Evolutionary conservation across 2,888 invertebrate species (phyloP).

Genomic region (Trisateles emortualis): DNA sequence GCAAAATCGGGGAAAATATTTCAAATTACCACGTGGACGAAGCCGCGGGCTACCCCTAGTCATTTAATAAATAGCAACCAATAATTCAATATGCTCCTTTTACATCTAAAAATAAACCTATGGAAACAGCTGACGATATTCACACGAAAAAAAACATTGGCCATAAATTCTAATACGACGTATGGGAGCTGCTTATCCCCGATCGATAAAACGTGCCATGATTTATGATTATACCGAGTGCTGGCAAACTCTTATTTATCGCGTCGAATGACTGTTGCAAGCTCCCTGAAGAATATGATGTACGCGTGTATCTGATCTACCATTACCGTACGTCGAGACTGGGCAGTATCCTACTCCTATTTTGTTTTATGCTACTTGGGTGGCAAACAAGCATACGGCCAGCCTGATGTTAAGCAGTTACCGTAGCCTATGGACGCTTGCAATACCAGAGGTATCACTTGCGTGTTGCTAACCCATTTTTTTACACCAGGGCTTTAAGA

Average conservation of each 20-base stretch:
- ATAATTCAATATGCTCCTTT: background rate
- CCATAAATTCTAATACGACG: slow-evolving; percentile 21
- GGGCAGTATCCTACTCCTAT: too few species aligned
- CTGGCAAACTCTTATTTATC: slow-evolving; percentile 47
- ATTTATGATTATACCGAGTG: slow-evolving; percentile 49
- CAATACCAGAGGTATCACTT: too few species aligned
- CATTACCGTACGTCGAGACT: too few species aligned
- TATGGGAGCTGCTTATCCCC: slow-evolving; percentile 25
- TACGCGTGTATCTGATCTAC: background rate
- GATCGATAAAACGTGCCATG: slow-evolving; percentile 50
- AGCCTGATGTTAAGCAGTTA: too few species aligned
- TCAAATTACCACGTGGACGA: too few species aligned
- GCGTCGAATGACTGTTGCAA: slow-evolving; percentile 27
- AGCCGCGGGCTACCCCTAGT: too few species aligned
- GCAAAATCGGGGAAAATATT: too few species aligned
- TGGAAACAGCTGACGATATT: slow-evolving; percentile 27
- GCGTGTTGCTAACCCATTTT: too few species aligned
- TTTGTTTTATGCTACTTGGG: too few species aligned
- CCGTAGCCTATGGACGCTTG: too few species aligned
- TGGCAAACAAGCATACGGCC: too few species aligned
- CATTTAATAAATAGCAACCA: background rate
- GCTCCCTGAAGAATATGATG: slow-evolving; percentile 18
- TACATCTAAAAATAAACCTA: background rate
- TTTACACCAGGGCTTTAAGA: too few species aligned
- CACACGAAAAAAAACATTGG: slow-evolving; percentile 37